Conservation (phyloP, 2,888 invertebrate species). For the Drosophila siamana region DNA sequence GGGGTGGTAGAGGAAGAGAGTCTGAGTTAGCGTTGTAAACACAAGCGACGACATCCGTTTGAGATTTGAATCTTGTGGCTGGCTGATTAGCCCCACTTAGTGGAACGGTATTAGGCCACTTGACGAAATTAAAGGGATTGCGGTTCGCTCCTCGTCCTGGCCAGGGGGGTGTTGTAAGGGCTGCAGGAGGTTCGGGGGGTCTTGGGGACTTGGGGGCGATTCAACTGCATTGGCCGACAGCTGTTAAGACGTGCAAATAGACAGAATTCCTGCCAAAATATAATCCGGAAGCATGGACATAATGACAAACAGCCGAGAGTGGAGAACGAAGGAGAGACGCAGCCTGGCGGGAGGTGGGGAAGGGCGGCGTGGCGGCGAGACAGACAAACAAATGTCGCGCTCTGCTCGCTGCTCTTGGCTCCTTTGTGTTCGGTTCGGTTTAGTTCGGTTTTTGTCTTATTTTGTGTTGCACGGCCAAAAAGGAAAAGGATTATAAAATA, state of each 20-base stretch:
- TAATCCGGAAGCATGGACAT: constrained; percentile 76
- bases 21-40: constrained; percentile 53
- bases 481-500: constrained; percentile 82
- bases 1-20: no score
- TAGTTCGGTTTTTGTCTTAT: constrained; percentile 32
- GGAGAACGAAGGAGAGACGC: no score
- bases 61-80: constrained; percentile 74
- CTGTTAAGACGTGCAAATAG: constrained; percentile 76
- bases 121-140: constrained; percentile 74
- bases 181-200: no score
- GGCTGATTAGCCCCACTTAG: constrained; percentile 78
- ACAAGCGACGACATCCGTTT: constrained; percentile 72
- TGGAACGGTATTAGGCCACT: constrained; percentile 78
- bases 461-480: constrained; percentile 52
- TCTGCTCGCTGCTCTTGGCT: constrained; percentile 10
- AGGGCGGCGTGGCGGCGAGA: constrained; percentile 6
- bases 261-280: constrained; percentile 73
- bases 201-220: background rate
- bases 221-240: constrained; percentile 59
- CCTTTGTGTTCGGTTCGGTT: constrained; percentile 45
- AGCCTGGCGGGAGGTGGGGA: background rate
- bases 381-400: constrained; percentile 70
- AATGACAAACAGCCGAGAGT: constrained; percentile 69
- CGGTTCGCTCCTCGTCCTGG: constrained; percentile 17
- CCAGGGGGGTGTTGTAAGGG: constrained; percentile 5